Conservation (phyloP, 2,113 vertebrate species). For the Pardalotus punctatus region DNA sequence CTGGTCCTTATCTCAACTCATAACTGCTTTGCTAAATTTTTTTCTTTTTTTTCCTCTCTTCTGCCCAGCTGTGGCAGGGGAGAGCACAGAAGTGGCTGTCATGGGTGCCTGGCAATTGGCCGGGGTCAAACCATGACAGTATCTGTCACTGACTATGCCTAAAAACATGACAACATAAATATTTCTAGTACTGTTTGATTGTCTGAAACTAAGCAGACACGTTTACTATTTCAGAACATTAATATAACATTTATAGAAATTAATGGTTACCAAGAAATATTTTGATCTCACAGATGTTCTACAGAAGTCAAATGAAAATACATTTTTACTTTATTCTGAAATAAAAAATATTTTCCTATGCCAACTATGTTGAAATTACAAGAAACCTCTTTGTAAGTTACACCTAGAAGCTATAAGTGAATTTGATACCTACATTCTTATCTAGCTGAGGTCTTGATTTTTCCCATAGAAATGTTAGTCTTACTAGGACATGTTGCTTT, state of each 20-base stretch:
- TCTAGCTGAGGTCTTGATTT: neutral
- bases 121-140: too few species aligned
- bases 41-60: too few species aligned
- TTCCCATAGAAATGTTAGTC: neutral
- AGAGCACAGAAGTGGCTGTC: too few species aligned
- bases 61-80: too few species aligned
- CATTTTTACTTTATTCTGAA: neutral
- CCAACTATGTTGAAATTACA: neutral
- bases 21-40: too few species aligned
- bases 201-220: neutral
- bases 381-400: neutral
- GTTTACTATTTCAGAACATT: neutral
- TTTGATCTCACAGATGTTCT: neutral
- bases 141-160: neutral
- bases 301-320: neutral
- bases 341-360: neutral
- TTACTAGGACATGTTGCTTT: neutral
- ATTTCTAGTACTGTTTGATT: neutral
- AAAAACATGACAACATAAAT: neutral
- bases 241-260: neutral
- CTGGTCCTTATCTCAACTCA: too few species aligned
- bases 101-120: too few species aligned
- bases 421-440: neutral
- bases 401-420: neutral
- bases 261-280: neutral